These are phyloP conservation scores for Mastigias papua DNA, from an alignment of 30 jellyfish, hydroid and myxozoan genomes.

Conservation along the genomic window DNA sequence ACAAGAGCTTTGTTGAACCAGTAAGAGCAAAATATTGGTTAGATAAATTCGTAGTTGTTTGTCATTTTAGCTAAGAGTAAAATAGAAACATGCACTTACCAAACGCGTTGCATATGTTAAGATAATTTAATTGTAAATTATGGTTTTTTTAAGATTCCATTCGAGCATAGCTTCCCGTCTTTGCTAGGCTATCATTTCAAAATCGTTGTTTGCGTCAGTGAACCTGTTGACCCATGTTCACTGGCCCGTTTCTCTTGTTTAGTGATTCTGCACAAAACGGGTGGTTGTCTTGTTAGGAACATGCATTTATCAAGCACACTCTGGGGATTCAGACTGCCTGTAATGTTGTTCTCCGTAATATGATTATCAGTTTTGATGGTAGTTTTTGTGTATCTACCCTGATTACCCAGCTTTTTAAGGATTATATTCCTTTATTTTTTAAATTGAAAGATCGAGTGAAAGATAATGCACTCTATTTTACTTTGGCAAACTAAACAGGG, in stretches of 20 bases:
- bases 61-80: too few species aligned
- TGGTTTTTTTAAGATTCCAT: neutral
- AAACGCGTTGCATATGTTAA: too few species aligned
- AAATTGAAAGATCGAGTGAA: too few species aligned
- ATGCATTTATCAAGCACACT: slow-evolving; percentile 3
- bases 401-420: too few species aligned
- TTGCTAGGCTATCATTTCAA: slow-evolving; percentile 34
- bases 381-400: neutral
- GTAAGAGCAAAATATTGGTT: too few species aligned
- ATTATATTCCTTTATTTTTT: too few species aligned
- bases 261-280: slow-evolving; percentile 61
- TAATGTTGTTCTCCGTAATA: neutral
- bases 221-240: slow-evolving; percentile 77
- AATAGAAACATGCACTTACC: too few species aligned
- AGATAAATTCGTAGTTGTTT: too few species aligned
- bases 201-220: slow-evolving; percentile 74
- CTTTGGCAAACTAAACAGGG: too few species aligned
- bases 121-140: too few species aligned
- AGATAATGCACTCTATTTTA: too few species aligned
- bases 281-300: slow-evolving; percentile 57
- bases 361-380: neutral
- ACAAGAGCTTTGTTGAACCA: too few species aligned
- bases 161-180: neutral
- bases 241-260: slow-evolving; percentile 80
- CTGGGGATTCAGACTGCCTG: neutral